phyloP scores from a whole-genome alignment of 1,140 invertebrate species.

The Leptinotarsa defecta region DNA sequence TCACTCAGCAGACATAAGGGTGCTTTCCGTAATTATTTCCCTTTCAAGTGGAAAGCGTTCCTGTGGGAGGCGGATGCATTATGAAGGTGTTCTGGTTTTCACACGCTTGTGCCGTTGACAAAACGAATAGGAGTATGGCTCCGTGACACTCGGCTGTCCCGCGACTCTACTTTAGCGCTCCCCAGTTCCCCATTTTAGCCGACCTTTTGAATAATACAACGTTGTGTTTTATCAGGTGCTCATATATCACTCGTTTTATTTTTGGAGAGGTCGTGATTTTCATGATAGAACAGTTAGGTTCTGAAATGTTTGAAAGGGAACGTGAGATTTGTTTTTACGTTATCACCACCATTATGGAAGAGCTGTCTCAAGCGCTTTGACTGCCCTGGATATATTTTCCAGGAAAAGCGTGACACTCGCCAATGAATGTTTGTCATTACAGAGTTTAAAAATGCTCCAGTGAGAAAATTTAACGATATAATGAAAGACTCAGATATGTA shows the following conservation, averaged over 20 bases:
- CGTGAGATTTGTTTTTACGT: not conserved
- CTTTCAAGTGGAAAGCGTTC: not conserved
- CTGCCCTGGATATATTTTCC: not conserved
- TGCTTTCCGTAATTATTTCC: not conserved
- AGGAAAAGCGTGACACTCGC: not conserved
- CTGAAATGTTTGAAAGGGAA: not conserved
- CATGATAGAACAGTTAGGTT: not conserved
- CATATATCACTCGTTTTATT: not conserved
- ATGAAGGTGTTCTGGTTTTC: constrained; percentile 2
- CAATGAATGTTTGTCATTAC: not conserved
- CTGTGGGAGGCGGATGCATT: not conserved
- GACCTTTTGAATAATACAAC: constrained; percentile 8
- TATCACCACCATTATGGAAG: no score
- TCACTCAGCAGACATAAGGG: not conserved
- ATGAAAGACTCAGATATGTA: no score
- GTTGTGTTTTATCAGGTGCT: constrained; percentile 2
- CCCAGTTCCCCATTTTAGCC: not conserved
- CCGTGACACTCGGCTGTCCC: not conserved
- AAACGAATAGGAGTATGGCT: constrained; percentile 5
- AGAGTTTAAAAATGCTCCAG: not conserved
- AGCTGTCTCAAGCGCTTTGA: no score
- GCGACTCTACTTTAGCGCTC: not conserved
- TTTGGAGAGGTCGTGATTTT: not conserved
- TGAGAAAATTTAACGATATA: no score
- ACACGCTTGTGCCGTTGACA: not conserved